A percentile compares a stretch with the other conserved stretches of the same genome.
These are phyloP conservation scores for Mythimna loreyi DNA, from an alignment of 2,888 invertebrate species.

Conservation along the genomic window DNA sequence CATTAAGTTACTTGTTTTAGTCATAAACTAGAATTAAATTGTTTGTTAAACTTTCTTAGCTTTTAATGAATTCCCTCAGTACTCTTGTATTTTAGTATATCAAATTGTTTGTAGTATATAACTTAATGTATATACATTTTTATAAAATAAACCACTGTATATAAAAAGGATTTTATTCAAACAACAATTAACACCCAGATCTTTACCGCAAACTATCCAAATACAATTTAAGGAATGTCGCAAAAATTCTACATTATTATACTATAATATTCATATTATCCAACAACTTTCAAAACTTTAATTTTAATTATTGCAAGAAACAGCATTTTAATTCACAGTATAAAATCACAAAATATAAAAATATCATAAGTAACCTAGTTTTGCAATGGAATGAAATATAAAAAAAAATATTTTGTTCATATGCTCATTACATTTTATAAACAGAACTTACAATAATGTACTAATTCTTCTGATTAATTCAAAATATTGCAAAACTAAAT, in stretches of 20 bases:
- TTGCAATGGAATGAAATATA: conserved; percentile 36
- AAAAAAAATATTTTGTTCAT: conserved; percentile 40
- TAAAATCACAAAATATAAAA: conserved; percentile 38
- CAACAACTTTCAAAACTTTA: conserved; percentile 14
- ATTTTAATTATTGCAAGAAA: conserved; percentile 33
- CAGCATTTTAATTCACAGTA: conserved; percentile 20
- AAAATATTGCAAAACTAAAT: conserved; percentile 44
- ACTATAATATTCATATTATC: neutral
- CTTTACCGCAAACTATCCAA: conserved; percentile 36
- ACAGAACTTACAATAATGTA: neutral
- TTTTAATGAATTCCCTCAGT: conserved; percentile 17
- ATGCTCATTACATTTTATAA: conserved; percentile 22
- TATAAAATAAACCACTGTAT: conserved; percentile 57
- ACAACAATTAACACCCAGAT: conserved; percentile 54
- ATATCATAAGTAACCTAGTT: conserved; percentile 32
- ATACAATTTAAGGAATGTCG: conserved; percentile 60
- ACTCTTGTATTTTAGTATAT: conserved; percentile 32
- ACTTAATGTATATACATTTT: conserved; percentile 53
- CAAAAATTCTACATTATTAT: conserved; percentile 26
- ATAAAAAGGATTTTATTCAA: conserved; percentile 59
- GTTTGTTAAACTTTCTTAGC: conserved; percentile 23
- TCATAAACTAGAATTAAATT: conserved; percentile 26
- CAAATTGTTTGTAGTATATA: conserved; percentile 55
- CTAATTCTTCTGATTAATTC: conserved; percentile 7
- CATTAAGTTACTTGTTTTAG: conserved; percentile 29